Evolutionary conservation across 2,888 invertebrate species (phyloP).

Genomic region (Arctia plantaginis): DNA sequence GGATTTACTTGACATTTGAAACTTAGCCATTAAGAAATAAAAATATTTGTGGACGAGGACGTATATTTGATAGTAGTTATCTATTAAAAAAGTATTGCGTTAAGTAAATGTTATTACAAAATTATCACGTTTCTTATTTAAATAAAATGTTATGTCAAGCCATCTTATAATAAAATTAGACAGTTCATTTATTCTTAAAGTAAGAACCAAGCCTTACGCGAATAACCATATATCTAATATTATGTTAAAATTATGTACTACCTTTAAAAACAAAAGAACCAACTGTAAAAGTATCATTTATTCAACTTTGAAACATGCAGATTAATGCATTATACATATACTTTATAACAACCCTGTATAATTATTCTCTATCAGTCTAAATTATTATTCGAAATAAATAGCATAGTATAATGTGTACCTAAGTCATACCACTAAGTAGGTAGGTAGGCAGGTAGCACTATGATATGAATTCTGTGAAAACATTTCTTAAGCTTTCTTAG

Average conservation of each 20-base stretch:
- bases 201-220: not conserved
- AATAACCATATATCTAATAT: not conserved
- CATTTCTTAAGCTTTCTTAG: not conserved
- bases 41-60: not conserved
- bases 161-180: no score
- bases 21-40: not conserved
- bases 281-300: no score
- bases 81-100: not conserved
- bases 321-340: no score
- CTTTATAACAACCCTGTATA: no score
- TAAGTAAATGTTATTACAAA: not conserved
- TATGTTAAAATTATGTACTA: no score
- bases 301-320: no score
- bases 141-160: no score
- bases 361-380: not conserved
- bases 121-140: no score
- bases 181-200: not conserved
- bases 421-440: not conserved
- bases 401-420: not conserved
- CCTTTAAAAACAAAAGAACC: no score
- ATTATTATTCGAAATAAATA: not conserved
- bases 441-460: not conserved
- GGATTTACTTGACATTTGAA: constrained; percentile 54
- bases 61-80: not conserved
- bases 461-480: not conserved